phyloP scores from a whole-genome alignment of 2,113 vertebrate species.

The Nothoprocta pentlandii region DNA sequence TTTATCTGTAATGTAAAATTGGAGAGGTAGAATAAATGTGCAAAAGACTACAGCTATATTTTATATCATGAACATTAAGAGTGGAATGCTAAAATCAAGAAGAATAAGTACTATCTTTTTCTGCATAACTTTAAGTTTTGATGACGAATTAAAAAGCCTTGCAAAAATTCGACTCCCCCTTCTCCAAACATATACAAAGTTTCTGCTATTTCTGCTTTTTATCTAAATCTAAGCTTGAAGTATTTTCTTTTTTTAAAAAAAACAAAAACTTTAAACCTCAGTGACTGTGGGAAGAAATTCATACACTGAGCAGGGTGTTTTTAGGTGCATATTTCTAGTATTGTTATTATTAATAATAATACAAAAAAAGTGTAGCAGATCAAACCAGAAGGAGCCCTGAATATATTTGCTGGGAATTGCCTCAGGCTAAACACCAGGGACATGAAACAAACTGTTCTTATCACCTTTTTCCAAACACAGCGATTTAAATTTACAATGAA shows the following conservation, averaged over 20 bases:
- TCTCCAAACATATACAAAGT: background rate
- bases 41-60: background rate
- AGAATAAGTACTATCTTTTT: background rate
- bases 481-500: conserved; percentile 82
- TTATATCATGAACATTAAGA: background rate
- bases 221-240: background rate
- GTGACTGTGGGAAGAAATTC: conserved; percentile 1
- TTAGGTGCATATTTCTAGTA: conserved; percentile 42
- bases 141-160: background rate
- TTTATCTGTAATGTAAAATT: background rate
- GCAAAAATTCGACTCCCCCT: background rate
- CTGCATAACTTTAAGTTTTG: background rate
- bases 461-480: conserved; percentile 80
- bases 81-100: background rate
- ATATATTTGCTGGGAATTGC: conserved; percentile 75
- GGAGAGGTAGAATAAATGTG: background rate
- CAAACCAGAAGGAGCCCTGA: conserved; percentile 78
- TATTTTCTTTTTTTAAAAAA: background rate
- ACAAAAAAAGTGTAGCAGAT: conserved; percentile 57
- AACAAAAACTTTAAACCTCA: background rate
- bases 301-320: background rate
- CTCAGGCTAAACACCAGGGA: conserved; percentile 79
- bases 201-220: background rate
- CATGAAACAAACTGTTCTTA: conserved; percentile 83
- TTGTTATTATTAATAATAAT: conserved; percentile 60